Evolutionary conservation across 2,888 invertebrate species (phyloP).

Genomic region (Schizaphis graminum): DNA sequence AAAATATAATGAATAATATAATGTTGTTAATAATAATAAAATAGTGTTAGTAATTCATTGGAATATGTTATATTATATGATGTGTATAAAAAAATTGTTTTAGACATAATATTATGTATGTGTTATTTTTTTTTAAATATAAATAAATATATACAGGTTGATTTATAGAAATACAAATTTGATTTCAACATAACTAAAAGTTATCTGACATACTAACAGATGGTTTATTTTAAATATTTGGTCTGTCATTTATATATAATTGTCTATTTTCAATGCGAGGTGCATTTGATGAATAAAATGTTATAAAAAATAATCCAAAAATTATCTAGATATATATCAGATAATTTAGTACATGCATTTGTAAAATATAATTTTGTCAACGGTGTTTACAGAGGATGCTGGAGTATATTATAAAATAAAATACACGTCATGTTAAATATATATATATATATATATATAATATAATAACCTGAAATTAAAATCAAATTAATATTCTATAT

Average conservation of each 20-base stretch:
- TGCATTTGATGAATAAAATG: not conserved
- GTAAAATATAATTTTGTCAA: too few species aligned
- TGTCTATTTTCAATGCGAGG: not conserved
- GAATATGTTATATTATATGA: not conserved
- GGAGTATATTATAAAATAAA: too few species aligned
- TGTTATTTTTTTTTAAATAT: slow-evolving; percentile 32
- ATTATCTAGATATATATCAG: not conserved
- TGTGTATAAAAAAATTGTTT: slow-evolving; percentile 19
- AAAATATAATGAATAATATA: not conserved
- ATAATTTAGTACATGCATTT: too few species aligned
- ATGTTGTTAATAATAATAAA: not conserved
- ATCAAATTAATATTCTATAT: too few species aligned
- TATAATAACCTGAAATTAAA: too few species aligned
- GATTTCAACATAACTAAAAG: not conserved
- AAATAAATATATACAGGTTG: slow-evolving; percentile 2
- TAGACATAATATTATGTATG: slow-evolving; percentile 1
- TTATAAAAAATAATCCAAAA: not conserved
- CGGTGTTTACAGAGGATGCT: too few species aligned
- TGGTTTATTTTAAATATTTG: not conserved
- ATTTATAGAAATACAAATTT: slow-evolving; percentile 13
- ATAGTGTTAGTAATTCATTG: not conserved
- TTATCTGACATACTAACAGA: not conserved
- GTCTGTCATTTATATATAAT: not conserved
- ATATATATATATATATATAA: too few species aligned
- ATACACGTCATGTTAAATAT: too few species aligned